Base-by-base conservation (phyloP, 23 tunicate genomes). In the Halocynthia roretzi region DNA sequence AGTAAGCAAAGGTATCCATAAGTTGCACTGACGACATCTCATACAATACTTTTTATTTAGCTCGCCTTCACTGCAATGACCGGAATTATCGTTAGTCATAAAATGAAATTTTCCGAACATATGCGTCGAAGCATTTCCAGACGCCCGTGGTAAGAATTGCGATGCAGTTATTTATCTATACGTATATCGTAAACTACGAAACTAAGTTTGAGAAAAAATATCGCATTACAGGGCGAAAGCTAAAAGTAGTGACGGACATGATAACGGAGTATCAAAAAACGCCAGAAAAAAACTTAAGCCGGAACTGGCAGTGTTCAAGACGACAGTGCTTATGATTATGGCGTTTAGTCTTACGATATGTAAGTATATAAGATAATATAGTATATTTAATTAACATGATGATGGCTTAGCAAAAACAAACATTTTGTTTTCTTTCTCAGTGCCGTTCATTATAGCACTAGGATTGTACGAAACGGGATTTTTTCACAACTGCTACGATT, bases 221-320 rank as follows among this genome's bases (percentile, higher is more conserved):
- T 31, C 4, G 44, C 44, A 31, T 31, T 31, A 31, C 44, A 31
- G 44, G 44, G 44, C 44, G 44, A 31, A 31, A 31, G 44, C 44
- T 31, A 31, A 31, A 31, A 31, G 44, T 31, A 31, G 44, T 31
- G 44, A 4, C 44, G 44, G 44, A 31, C 2, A 31, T 31, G 44
- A 31, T 31, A 31, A 31, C 44, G 44, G 2, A 31, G 44, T 1
- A 31, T 31, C 44, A 4, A 31, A 31, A 31, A 40, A 19, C 15
- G 22, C 18, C 71, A n/a, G 48, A 5, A 67, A 67, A 18, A 64
- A 74, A 74, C 65, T 74, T 0, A 74, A 74, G 22, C 78, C 78
- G 10, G 78, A 74, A 74, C 64, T 74, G 8, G 60, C 60, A 64
- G 78, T 74, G 14, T 74, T 74, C 6, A 74, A 74, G 21, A 74